These are phyloP conservation scores for Galaxea fascicularis DNA, from an alignment of 92 coral and sea anemone genomes.

Conservation along the genomic window DNA sequence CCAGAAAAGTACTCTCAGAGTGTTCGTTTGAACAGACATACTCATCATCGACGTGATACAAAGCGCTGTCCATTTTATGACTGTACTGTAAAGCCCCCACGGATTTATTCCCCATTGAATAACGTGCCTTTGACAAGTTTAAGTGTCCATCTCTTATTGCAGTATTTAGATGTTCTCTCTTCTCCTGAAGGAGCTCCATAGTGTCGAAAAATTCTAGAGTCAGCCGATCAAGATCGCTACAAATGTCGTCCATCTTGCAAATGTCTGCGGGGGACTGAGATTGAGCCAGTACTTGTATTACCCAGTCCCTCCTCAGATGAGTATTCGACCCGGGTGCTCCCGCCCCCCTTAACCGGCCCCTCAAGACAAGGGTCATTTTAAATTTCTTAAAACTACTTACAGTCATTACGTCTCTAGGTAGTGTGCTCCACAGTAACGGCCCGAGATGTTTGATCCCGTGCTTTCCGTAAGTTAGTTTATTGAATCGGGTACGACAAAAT, in stretches of 20 bases:
- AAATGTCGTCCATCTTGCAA: constrained; percentile 86
- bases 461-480: no score
- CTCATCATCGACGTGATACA: constrained; percentile 38
- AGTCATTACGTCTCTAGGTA: no score
- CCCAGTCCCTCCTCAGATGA: no score
- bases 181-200: constrained; percentile 71
- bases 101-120: constrained; percentile 96
- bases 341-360: no score
- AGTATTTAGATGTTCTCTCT: constrained; percentile 66
- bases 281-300: no score
- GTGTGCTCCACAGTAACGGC: no score
- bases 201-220: constrained; percentile 84
- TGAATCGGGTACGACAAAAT: no score
- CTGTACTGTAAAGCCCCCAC: constrained; percentile 90
- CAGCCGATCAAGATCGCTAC: constrained; percentile 73
- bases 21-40: constrained; percentile 14
- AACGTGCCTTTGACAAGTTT: constrained; percentile 90
- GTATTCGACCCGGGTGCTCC: no score
- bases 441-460: no score
- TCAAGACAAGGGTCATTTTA: no score
- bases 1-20: not conserved
- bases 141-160: constrained; percentile 90
- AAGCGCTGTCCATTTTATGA: constrained; percentile 79
- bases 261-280: not conserved
- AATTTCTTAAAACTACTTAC: no score